Evolutionary conservation across 2,113 vertebrate species (phyloP).

Genomic region (Indicator indicator): DNA sequence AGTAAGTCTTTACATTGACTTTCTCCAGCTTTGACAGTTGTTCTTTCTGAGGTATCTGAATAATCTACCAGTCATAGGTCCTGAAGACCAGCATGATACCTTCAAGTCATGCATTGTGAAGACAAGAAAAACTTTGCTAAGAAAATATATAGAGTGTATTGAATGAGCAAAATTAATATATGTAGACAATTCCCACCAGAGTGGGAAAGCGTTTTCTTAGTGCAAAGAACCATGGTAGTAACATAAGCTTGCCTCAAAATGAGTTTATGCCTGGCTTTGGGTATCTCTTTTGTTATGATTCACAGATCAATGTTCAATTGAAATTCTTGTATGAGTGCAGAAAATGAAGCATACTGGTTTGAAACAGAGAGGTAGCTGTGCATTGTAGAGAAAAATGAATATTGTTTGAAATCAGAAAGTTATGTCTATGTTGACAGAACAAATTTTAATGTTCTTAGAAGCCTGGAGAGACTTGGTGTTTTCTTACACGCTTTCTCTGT

Average conservation of each 20-base stretch:
- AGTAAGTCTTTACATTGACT: not conserved
- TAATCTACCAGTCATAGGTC: not conserved
- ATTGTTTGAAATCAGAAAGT: not conserved
- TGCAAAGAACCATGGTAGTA: not conserved
- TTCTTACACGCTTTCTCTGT: not conserved
- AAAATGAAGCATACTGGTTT: not conserved
- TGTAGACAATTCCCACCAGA: not conserved
- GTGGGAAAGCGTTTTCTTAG: not conserved
- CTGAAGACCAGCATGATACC: not conserved
- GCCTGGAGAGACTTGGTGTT: not conserved
- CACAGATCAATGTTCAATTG: not conserved
- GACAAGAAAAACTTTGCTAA: not conserved
- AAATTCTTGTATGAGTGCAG: not conserved
- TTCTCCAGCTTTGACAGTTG: not conserved
- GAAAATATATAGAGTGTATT: not conserved
- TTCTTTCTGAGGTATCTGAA: not conserved
- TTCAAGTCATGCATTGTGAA: not conserved
- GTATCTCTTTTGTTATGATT: conserved; percentile 10
- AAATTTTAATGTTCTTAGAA: not conserved
- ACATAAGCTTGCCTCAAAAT: not conserved
- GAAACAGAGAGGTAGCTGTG: not conserved
- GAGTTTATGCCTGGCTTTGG: not conserved
- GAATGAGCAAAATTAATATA: not conserved
- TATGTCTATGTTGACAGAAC: not conserved
- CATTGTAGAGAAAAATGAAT: not conserved